Base-by-base conservation (phyloP, 2,113 vertebrate species). In the Petrocephalus zakoni region DNA sequence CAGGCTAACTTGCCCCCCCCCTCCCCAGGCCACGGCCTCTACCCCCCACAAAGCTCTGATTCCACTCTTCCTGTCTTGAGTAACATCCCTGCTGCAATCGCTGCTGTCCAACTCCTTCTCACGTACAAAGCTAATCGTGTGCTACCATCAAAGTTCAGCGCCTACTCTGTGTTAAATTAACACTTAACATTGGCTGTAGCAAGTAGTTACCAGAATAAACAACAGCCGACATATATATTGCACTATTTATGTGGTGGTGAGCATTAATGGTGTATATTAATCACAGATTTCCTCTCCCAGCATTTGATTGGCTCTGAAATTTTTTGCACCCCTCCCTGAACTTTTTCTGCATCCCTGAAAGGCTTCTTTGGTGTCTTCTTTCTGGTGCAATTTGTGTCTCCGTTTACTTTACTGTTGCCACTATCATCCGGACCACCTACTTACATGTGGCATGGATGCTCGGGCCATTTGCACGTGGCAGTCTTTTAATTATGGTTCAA, bases 401-500 rank as follows among this genome's bases (percentile, higher is more conserved):
- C 93, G 93, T 94, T 94, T 87, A 94, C 93, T 95, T 93, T 92
- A 89, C 90, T 93, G 92, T 93, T 92, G 92, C 93, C 93, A 90
- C 93, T 94, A 93, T 47, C 91, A 89, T 87, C 87, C 82, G 81
- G 93, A 94, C 93, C 94, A 95, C 86, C 89, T 89, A 89, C 61
- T 21, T 58, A 85, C 68, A 64, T 87, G 21, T 88, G 55, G 37
- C 81, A 86, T 53, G 61, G 72, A 91, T 75, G 25, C 82, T 85
- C 85, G 6, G 64, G 75, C 83, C 78, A 52, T 51, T 56, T 56
- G 34, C 52, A n/a, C 34, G 49, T 90, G 83, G 90, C 94, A 91
- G 90, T 88, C 90, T 94, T 90, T 94, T 94, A 95, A 95, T 95
- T 94, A 95, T 92, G 91, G 88, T 90, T 92, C 90, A 88, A 88